Evolutionary conservation across 2,888 invertebrate species (phyloP), one percentile per base, ranked within the genome.

Genomic region (Micropterix aruncella): DNA sequence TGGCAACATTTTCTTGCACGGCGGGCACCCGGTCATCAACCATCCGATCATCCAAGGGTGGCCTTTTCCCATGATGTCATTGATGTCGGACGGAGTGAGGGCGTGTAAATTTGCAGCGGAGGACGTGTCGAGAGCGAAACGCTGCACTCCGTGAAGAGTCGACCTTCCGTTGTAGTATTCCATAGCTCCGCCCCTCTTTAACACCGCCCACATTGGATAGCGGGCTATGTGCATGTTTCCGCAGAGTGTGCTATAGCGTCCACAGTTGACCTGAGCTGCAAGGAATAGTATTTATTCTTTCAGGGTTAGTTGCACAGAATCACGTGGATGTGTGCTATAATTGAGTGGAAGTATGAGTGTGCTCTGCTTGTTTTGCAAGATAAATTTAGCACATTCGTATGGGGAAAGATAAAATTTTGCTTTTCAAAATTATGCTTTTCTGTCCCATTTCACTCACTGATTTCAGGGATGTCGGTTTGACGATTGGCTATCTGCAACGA

Each of bases 11-110:
- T 72, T 66, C 62, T 80, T 72, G 55, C 85, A 86, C 1, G 84
- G 84, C 3, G 84, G 83, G 59, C 85, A 86, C 81, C 83, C 83
- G 53, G 84, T 83, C 1, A 83, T 80, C 59, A 79, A 83, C 71
- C 83, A 85, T 57, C 85, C 83, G 18, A 86, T 67, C 52, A 84
- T 75, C 80, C 81, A 83, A 1, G 64, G 60, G 42, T 54, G 53
- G 39, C 58, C 64, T 64, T 66, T 66, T 38, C 67, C 63, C 27
- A 75, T 54, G 49, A 78, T 73, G 45, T 70, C 66, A 1, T 65
- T 61, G 49, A 81, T 74, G 54, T 84, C 80, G 0, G 74, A 69
- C 0, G 74, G 72, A 0, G 79, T 77, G 12, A 83, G 58, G 1
- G 79, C 75, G 52, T 79, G 76, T 19, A 83, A 63, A 50, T 74